A percentile compares a stretch with the other conserved stretches of the same genome.
These are phyloP conservation scores for Sterna hirundo DNA, from an alignment of 2,113 vertebrate species.

Conservation along the genomic window DNA sequence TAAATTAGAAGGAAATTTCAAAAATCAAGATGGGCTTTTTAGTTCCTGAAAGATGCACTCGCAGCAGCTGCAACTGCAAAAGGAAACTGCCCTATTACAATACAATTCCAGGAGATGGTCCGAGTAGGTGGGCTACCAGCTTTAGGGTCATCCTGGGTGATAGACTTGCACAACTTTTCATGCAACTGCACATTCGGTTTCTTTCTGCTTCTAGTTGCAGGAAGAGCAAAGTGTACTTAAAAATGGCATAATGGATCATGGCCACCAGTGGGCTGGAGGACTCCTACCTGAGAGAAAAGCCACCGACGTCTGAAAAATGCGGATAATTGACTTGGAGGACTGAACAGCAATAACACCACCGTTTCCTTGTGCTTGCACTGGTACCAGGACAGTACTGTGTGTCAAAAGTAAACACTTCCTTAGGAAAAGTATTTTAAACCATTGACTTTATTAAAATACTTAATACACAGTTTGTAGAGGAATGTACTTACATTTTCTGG, in stretches of 20 bases:
- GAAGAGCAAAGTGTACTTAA: neutral
- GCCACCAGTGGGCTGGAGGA: neutral
- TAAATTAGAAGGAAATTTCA: neutral
- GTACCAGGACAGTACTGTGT: neutral
- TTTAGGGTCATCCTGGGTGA: neutral
- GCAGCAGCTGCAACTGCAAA: neutral
- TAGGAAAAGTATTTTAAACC: conserved; percentile 57
- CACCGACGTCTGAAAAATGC: neutral
- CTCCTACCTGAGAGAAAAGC: neutral
- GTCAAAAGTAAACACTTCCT: neutral
- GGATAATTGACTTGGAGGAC: neutral
- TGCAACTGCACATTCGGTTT: neutral
- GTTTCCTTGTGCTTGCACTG: neutral
- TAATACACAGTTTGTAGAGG: conserved; percentile 70
- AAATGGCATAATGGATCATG: neutral
- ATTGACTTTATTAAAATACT: conserved; percentile 77
- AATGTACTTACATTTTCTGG: conserved; percentile 75
- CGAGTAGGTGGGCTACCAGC: neutral
- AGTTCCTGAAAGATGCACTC: neutral
- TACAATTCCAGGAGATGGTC: neutral
- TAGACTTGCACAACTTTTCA: neutral
- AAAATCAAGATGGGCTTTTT: neutral
- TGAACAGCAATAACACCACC: neutral
- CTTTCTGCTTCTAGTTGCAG: neutral
- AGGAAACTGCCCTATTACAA: neutral